A percentile compares a stretch with the other conserved stretches of the same genome.
Conservation (phyloP, 2,888 invertebrate species). For the Eulithis prunata region DNA sequence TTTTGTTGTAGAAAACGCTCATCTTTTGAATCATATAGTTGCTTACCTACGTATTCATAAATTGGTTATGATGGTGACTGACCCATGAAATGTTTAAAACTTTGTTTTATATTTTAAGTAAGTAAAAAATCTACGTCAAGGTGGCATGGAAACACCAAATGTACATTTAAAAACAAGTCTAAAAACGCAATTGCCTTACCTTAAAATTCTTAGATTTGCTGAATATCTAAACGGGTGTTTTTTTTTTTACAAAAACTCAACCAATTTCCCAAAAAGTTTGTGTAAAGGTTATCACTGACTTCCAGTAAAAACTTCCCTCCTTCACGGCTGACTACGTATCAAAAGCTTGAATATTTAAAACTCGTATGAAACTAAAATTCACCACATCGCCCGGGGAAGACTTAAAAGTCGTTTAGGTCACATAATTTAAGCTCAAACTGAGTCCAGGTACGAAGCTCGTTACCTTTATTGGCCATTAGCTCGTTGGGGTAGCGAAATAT, state of each 20-base stretch:
- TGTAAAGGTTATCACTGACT: not conserved
- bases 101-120: too few relatives aligned
- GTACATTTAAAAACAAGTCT: too few relatives aligned
- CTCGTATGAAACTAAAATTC: slow-evolving; percentile 5
- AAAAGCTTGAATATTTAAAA: not conserved
- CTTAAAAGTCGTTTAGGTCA: slow-evolving; percentile 21
- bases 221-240: too few relatives aligned
- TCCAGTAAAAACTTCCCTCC: not conserved
- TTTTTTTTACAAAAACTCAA: too few relatives aligned
- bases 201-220: too few relatives aligned
- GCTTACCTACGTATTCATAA: too few relatives aligned
- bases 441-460: slow-evolving; percentile 15
- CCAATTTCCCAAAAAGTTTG: too few relatives aligned
- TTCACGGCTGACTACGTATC: not conserved
- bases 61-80: too few relatives aligned
- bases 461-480: slow-evolving; percentile 24
- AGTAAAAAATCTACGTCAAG: too few relatives aligned
- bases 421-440: slow-evolving; percentile 22
- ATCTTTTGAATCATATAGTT: not conserved
- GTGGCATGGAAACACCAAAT: too few relatives aligned
- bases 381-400: not conserved
- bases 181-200: too few relatives aligned
- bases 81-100: too few relatives aligned
- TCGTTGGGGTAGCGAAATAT: slow-evolving; percentile 17
- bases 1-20: not conserved